Percentiles rank a stretch among this genome's conserved stretches.
Conservation (phyloP, 2,888 invertebrate species). For the Isoperla grammatica region DNA sequence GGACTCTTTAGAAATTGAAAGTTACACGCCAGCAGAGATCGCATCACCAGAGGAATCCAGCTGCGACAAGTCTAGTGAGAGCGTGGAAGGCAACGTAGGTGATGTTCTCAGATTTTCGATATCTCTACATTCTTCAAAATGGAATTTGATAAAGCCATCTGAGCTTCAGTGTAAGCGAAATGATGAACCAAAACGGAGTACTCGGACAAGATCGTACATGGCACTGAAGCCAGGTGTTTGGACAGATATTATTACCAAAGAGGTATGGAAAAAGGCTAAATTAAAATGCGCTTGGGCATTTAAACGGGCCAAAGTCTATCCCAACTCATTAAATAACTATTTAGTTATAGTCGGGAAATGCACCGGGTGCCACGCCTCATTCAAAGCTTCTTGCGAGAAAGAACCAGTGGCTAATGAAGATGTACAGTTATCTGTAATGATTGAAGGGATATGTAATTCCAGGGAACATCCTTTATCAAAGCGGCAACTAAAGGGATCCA, state of each 20-base stretch:
- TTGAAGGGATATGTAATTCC: neutral
- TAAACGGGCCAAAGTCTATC: conserved; percentile 5
- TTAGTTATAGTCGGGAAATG: neutral
- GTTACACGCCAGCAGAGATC: neutral
- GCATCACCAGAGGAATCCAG: neutral
- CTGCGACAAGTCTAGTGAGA: neutral
- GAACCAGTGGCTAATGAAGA: neutral
- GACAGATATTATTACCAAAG: neutral
- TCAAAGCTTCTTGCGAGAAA: neutral
- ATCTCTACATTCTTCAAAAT: neutral
- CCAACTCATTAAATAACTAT: neutral
- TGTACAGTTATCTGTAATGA: neutral
- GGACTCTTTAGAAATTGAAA: neutral
- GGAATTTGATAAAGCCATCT: neutral
- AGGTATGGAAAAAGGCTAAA: neutral
- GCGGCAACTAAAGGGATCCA: neutral
- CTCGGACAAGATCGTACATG: neutral
- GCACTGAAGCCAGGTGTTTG: conserved; percentile 3
- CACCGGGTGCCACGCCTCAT: neutral
- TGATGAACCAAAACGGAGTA: neutral
- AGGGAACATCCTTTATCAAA: neutral
- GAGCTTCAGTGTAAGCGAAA: neutral
- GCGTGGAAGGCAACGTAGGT: too few relatives aligned
- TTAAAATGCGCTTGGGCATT: conserved; percentile 3
- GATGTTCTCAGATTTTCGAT: neutral